Evolutionary conservation across 2,113 vertebrate species (phyloP).

Genomic region (Trematocara stigmaticum): DNA sequence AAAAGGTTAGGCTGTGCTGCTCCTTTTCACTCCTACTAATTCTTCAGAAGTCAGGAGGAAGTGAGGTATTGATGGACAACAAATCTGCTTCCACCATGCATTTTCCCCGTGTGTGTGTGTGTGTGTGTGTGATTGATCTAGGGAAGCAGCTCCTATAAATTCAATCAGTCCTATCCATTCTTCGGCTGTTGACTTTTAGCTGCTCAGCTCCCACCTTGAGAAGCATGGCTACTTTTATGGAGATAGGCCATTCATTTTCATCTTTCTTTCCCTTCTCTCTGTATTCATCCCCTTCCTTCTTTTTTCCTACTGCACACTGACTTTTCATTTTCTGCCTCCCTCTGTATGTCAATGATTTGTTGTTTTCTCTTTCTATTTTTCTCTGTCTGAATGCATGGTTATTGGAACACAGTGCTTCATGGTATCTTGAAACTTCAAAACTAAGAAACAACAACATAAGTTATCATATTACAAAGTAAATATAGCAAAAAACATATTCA

Average conservation of each 20-base stretch:
- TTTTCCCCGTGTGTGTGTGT: neutral
- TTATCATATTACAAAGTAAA: neutral
- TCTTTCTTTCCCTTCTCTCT: neutral
- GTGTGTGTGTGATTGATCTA: constrained; percentile 19
- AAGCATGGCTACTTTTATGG: constrained; percentile 41
- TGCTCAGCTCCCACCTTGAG: constrained; percentile 41
- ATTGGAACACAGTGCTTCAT: neutral
- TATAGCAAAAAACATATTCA: neutral
- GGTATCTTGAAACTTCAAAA: neutral
- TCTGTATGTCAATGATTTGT: constrained; percentile 25
- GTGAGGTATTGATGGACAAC: constrained; percentile 22
- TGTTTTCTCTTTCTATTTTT: constrained; percentile 1
- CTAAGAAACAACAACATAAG: neutral
- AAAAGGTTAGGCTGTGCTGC: neutral
- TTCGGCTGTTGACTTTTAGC: constrained; percentile 52
- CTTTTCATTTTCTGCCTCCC: constrained; percentile 35
- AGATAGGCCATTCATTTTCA: constrained; percentile 37
- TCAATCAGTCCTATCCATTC: constrained; percentile 52
- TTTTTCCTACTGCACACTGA: constrained; percentile 3
- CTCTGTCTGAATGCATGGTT: neutral
- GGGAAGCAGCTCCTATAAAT: constrained; percentile 49
- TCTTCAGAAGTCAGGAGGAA: constrained; percentile 20
- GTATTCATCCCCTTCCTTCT: neutral
- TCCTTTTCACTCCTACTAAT: constrained; percentile 13
- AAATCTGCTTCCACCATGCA: constrained; percentile 22